Percentiles rank a stretch among this genome's conserved stretches.
Conservation (phyloP, 1,140 invertebrate species). For the Drosophila sproati region DNA sequence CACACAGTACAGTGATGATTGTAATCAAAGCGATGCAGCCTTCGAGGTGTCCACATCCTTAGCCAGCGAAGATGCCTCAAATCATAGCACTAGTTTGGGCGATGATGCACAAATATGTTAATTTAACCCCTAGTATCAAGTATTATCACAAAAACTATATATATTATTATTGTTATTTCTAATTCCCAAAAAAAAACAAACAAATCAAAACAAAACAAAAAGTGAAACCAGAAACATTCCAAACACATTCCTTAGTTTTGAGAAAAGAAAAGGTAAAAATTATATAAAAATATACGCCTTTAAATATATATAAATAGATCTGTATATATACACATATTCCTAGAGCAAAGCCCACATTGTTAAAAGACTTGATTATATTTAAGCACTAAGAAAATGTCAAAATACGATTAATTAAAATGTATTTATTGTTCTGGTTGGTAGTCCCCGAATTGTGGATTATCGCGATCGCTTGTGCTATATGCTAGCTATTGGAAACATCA, state of each 20-base stretch:
- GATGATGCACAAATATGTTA: conserved; percentile 44
- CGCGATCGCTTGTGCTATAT: conserved; percentile 49
- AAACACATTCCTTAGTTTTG: conserved; percentile 69
- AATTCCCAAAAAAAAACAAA: background rate
- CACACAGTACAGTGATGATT: conserved; percentile 25
- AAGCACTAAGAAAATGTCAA: conserved; percentile 62
- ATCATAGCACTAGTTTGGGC: background rate
- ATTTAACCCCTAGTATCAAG: conserved; percentile 40
- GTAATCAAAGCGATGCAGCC: conserved; percentile 29
- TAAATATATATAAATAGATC: conserved; percentile 12
- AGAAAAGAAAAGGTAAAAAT: conserved; percentile 14
- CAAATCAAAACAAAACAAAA: no score
- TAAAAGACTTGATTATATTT: conserved; percentile 80
- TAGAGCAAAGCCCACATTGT: conserved; percentile 70
- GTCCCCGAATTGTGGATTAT: conserved; percentile 28
- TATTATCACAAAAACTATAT: conserved; percentile 53
- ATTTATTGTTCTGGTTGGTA: conserved; percentile 65
- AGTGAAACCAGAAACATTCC: conserved; percentile 52
- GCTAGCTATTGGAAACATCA: conserved; percentile 46
- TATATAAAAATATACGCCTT: background rate
- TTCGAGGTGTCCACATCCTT: conserved; percentile 29
- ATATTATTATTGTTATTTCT: conserved; percentile 48
- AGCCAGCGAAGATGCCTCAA: conserved; percentile 39
- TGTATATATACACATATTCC: conserved; percentile 60
- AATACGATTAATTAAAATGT: conserved; percentile 43